Conservation (phyloP, 2,888 invertebrate species). For the Apodemia hepburni region DNA sequence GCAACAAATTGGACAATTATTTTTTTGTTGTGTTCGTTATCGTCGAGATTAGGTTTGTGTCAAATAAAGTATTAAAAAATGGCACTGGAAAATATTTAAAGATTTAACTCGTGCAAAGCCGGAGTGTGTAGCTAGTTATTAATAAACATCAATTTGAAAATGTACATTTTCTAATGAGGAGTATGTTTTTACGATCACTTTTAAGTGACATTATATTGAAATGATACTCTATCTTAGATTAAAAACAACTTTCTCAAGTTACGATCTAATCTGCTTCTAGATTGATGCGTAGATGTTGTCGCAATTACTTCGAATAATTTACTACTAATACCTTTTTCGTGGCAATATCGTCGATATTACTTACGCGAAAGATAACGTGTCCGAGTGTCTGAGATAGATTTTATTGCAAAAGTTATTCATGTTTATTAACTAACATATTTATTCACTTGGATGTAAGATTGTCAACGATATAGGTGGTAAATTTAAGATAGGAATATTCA, state of each 20-base stretch:
- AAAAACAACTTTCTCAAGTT: slow-evolving; percentile 1
- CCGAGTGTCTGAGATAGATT: neutral
- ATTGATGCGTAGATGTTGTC: slow-evolving; percentile 2
- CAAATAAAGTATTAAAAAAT: no score
- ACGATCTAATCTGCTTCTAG: slow-evolving; percentile 1
- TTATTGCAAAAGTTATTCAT: no score
- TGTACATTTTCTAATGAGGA: neutral
- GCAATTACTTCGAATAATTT: slow-evolving; percentile 4
- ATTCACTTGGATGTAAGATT: no score
- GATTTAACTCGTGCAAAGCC: no score
- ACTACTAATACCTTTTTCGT: neutral
- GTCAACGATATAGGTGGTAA: no score
- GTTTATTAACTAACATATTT: no score
- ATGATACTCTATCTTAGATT: slow-evolving; percentile 1
- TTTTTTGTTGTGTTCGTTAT: no score
- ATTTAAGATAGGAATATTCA: no score
- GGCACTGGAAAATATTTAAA: no score
- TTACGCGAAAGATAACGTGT: neutral
- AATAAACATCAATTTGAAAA: neutral
- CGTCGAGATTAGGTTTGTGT: no score
- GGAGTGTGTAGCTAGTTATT: no score
- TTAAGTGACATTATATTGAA: neutral
- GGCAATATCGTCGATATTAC: neutral
- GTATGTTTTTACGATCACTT: neutral
- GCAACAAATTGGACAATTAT: no score